Evolutionary conservation across 2,888 invertebrate genomes (phyloP).

Genomic region (Allolobophora icterica): DNA sequence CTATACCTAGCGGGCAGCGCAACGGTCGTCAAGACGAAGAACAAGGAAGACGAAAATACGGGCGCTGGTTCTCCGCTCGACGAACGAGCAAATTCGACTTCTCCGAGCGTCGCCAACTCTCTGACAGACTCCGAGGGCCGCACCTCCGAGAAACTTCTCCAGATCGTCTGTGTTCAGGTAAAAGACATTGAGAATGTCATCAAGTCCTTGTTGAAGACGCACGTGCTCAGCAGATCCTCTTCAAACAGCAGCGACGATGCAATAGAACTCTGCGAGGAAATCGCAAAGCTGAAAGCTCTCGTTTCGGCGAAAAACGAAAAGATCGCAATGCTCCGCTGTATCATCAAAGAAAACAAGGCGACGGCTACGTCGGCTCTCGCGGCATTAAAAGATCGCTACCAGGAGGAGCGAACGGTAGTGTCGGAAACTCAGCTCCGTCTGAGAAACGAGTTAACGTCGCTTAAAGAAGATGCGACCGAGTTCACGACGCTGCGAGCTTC

Average conservation of each 20-base stretch:
- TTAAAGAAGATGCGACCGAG: constrained; percentile 98
- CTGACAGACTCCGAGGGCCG: not conserved
- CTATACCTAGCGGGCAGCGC: not conserved
- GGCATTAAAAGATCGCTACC: constrained; percentile 97
- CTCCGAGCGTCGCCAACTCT: not conserved
- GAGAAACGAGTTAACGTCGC: constrained; percentile 88
- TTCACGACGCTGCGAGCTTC: constrained; percentile 94
- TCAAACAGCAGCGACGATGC: constrained; percentile 69
- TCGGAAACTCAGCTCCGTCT: constrained; percentile 96
- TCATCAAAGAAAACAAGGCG: constrained; percentile 97
- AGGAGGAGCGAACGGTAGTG: constrained; percentile 95
- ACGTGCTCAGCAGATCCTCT: constrained; percentile 54
- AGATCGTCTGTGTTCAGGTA: constrained; percentile 89
- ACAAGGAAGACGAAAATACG: not conserved
- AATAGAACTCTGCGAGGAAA: constrained; percentile 85
- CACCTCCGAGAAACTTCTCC: constrained; percentile 81
- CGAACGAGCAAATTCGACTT: not conserved
- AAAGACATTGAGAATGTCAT: constrained; percentile 86
- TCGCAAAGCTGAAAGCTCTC: constrained; percentile 82
- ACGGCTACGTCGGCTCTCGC: constrained; percentile 96
- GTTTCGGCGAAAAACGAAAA: constrained; percentile 96
- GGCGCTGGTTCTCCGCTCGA: not conserved
- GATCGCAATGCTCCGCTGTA: constrained; percentile 94
- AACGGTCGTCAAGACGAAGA: too few relatives aligned
- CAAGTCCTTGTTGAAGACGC: constrained; percentile 79